Evolutionary conservation across 2,113 vertebrate species (phyloP).

Genomic region (Irena cyanogastra): DNA sequence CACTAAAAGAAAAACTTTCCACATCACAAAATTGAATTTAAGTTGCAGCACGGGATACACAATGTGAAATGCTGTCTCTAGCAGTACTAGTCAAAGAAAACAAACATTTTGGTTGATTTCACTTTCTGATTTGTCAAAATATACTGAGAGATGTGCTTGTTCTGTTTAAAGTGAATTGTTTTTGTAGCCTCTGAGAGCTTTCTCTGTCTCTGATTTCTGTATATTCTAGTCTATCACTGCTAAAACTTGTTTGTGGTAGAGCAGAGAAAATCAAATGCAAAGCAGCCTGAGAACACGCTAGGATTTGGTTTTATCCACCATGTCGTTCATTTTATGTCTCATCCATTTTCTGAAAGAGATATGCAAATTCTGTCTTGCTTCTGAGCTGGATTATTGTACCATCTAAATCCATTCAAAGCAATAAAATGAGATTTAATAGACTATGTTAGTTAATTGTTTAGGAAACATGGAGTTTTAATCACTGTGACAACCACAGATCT

Average conservation of each 20-base stretch:
- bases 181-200: conserved; percentile 24
- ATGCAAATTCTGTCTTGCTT: conserved; percentile 37
- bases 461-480: conserved; percentile 57
- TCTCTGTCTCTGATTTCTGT: not conserved
- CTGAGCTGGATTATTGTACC: conserved; percentile 37
- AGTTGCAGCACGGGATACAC: not conserved
- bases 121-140: conserved; percentile 18
- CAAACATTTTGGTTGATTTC: not conserved
- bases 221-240: not conserved
- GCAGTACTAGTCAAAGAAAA: not conserved
- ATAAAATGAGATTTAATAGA: conserved; percentile 64
- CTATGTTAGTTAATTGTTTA: conserved; percentile 66
- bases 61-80: not conserved
- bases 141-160: not conserved
- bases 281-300: not conserved
- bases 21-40: not conserved
- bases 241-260: conserved; percentile 21
- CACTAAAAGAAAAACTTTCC: conserved; percentile 26
- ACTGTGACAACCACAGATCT: conserved; percentile 48
- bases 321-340: conserved; percentile 38
- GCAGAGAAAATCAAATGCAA: conserved; percentile 30
- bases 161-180: conserved; percentile 22
- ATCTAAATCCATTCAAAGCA: conserved; percentile 48
- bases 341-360: conserved; percentile 52
- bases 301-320: conserved; percentile 33